Evolutionary conservation across 2,797 vertebrate species (phyloP).

Genomic region (Crenichthys baileyi): DNA sequence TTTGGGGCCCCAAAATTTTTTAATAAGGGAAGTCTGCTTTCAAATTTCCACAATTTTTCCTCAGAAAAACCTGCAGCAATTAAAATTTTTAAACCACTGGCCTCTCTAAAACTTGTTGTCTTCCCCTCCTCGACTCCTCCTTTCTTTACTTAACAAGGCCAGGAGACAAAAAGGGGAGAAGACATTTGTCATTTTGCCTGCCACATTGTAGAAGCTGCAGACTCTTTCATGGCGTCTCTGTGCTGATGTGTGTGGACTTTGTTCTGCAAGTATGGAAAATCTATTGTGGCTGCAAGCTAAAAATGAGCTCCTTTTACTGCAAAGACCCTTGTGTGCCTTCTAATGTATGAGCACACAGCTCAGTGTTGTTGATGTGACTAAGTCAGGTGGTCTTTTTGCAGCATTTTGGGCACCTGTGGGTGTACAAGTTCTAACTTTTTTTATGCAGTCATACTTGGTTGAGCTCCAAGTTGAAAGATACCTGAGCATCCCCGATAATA

Average conservation of each 20-base stretch:
- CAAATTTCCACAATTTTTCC: slow-evolving; percentile 53
- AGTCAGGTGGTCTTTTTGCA: background rate
- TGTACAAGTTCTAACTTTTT: background rate
- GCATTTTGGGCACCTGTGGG: slow-evolving; percentile 1
- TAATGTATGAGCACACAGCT: slow-evolving; percentile 6
- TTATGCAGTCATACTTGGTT: slow-evolving; percentile 2
- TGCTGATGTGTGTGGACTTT: slow-evolving; percentile 18
- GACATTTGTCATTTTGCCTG: slow-evolving; percentile 58
- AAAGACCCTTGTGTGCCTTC: slow-evolving; percentile 15
- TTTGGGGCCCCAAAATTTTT: no score
- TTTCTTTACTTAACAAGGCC: slow-evolving; percentile 75
- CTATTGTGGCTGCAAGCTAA: slow-evolving; percentile 36
- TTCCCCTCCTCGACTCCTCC: slow-evolving; percentile 37
- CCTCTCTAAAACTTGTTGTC: slow-evolving; percentile 36
- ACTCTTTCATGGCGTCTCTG: slow-evolving; percentile 34
- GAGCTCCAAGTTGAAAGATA: slow-evolving; percentile 16
- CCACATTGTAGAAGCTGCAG: slow-evolving; percentile 36
- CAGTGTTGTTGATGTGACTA: background rate
- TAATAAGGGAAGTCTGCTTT: slow-evolving; percentile 53
- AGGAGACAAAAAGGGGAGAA: slow-evolving; percentile 51
- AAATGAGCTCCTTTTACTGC: slow-evolving; percentile 30
- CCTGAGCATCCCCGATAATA: background rate
- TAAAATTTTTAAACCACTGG: slow-evolving; percentile 50
- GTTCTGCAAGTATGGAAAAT: slow-evolving; percentile 46
- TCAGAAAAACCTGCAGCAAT: slow-evolving; percentile 29